Conservation (phyloP, 2,113 vertebrate species). For the Hemichromis elongatus region DNA sequence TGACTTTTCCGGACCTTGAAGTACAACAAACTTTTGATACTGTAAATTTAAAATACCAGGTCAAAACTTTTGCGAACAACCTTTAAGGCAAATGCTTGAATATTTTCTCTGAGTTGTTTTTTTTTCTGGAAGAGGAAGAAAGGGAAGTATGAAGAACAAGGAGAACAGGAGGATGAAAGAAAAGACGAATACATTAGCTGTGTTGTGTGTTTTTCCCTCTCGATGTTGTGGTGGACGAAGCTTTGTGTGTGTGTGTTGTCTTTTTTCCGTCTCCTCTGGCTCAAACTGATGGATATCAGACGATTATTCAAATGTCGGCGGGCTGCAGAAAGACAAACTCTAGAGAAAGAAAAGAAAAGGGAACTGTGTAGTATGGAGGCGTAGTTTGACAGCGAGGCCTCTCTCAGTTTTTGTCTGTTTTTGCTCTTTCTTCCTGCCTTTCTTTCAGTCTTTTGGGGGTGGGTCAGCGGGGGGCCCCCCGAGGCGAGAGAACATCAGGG, state of each 20-base stretch:
- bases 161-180: not conserved
- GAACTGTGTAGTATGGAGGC: slow-evolving; percentile 31
- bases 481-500: not conserved
- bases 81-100: not conserved
- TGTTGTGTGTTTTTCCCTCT: slow-evolving; percentile 7
- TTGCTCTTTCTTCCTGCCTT: slow-evolving; percentile 36
- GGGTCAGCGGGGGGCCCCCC: slow-evolving; percentile 19
- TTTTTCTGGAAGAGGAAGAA: not conserved
- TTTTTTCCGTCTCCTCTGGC: slow-evolving; percentile 15
- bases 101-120: not conserved
- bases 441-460: slow-evolving; percentile 36
- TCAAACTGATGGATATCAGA: slow-evolving; percentile 50
- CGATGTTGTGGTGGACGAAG: not conserved
- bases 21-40: not conserved
- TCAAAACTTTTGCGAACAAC: not conserved
- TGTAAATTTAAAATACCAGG: not conserved
- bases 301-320: slow-evolving; percentile 43
- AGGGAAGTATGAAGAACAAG: not conserved
- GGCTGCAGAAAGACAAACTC: slow-evolving; percentile 38
- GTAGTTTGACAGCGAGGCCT: slow-evolving; percentile 48
- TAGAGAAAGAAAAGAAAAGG: slow-evolving; percentile 15
- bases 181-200: not conserved
- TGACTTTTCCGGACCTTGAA: not conserved
- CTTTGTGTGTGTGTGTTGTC: slow-evolving; percentile 3
- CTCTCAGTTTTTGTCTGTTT: slow-evolving; percentile 44